Conservation (phyloP, 2,797 vertebrate species). For the Eurystomus glaucurus region DNA sequence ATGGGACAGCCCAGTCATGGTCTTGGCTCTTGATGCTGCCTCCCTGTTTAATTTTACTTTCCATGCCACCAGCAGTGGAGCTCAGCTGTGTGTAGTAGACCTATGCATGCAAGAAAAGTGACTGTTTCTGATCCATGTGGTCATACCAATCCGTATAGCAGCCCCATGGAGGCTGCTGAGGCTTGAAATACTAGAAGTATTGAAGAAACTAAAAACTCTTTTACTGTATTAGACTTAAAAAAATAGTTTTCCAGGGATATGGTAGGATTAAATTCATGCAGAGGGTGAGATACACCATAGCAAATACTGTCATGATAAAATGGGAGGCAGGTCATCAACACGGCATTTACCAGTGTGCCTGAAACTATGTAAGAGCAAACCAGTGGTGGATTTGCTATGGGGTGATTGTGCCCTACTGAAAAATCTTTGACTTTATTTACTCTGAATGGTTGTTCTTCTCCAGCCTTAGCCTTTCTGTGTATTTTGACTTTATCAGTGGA, state of each 20-base stretch:
- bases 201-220: background rate
- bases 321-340: background rate
- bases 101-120: background rate
- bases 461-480: background rate
- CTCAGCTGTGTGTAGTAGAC: background rate
- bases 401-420: background rate
- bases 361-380: background rate
- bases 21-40: background rate
- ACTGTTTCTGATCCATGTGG: background rate
- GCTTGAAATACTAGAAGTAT: background rate
- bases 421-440: background rate
- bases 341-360: background rate
- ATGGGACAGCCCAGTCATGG: background rate
- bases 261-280: background rate
- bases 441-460: background rate
- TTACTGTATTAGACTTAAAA: background rate
- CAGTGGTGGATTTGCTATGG: background rate
- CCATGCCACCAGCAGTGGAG: background rate
- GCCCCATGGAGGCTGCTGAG: background rate
- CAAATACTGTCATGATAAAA: background rate
- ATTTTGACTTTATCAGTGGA: background rate
- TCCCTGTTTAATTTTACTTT: background rate
- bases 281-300: background rate
- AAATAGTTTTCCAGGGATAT: background rate
- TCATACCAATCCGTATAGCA: background rate